Evolutionary conservation across 2,113 vertebrate genomes (phyloP).

Genomic region (Actenoides hombroni): DNA sequence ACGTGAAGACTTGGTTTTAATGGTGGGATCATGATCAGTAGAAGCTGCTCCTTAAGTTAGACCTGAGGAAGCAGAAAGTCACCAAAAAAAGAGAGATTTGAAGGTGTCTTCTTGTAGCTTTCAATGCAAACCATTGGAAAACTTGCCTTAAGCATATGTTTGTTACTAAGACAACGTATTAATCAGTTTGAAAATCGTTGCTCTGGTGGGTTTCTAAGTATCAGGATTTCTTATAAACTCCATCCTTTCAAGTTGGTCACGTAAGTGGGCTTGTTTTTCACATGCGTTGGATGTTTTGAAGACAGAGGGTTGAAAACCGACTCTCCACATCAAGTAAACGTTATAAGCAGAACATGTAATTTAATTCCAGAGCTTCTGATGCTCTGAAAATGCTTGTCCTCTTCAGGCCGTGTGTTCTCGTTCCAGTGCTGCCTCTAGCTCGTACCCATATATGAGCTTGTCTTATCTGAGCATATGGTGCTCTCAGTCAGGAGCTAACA

Average conservation of each 20-base stretch:
- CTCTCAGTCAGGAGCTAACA: neutral
- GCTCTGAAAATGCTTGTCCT: neutral
- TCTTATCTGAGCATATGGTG: neutral
- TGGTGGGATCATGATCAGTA: neutral
- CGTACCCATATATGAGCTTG: neutral
- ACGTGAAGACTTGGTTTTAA: neutral
- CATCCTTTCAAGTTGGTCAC: neutral
- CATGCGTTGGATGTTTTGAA: neutral
- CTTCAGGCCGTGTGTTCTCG: neutral
- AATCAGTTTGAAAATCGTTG: neutral
- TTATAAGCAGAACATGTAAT: neutral
- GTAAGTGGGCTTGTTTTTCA: conserved; percentile 16
- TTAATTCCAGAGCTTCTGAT: conserved; percentile 17
- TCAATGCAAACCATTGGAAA: neutral
- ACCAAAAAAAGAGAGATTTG: neutral
- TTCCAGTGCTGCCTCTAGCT: neutral
- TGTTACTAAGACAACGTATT: neutral
- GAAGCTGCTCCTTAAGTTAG: neutral
- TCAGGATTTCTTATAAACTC: neutral
- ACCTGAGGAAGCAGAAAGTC: neutral
- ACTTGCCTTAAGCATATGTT: neutral
- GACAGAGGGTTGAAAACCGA: conserved; percentile 1
- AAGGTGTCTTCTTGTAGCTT: neutral
- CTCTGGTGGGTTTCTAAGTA: neutral
- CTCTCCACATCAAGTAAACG: neutral